phyloP scores from a whole-genome alignment of 1,140 invertebrate genomes.

The Gonioctena quinquepunctata region DNA sequence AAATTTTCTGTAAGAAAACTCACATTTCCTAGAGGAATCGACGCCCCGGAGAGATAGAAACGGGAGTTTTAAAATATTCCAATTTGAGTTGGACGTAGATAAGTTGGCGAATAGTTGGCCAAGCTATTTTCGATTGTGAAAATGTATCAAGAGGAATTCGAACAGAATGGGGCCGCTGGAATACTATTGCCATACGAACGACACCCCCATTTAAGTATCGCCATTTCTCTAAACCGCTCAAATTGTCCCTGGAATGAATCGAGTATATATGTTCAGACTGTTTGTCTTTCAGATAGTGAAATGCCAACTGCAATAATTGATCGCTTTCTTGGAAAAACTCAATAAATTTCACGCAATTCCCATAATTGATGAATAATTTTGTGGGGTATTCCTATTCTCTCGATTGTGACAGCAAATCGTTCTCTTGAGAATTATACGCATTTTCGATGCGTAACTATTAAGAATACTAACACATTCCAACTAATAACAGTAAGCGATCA shows the following conservation, averaged over 20 bases:
- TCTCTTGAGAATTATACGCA: too few relatives aligned
- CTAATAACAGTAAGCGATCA: too few relatives aligned
- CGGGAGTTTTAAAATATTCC: slow-evolving; percentile 43
- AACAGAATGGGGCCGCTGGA: not conserved
- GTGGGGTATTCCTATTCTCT: too few relatives aligned
- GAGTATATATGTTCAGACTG: slow-evolving; percentile 33
- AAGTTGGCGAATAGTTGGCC: slow-evolving; percentile 34
- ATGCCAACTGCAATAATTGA: not conserved
- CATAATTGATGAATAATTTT: too few relatives aligned
- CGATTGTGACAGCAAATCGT: too few relatives aligned
- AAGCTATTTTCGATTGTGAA: slow-evolving; percentile 8
- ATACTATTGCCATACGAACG: not conserved
- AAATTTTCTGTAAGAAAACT: slow-evolving; percentile 25
- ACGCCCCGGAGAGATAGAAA: slow-evolving; percentile 36
- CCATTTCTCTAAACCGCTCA: slow-evolving; percentile 50
- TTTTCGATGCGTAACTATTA: too few relatives aligned
- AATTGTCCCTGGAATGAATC: slow-evolving; percentile 49
- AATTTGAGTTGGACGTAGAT: slow-evolving; percentile 42
- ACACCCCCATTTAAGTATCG: slow-evolving; percentile 39
- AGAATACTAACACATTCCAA: too few relatives aligned
- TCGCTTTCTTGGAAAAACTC: too few relatives aligned
- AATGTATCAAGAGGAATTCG: not conserved
- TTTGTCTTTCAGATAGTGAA: slow-evolving; percentile 23
- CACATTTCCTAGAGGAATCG: slow-evolving; percentile 31
- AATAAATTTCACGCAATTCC: too few relatives aligned